Conservation (phyloP, 2,113 vertebrate species). For the Rhinopithecus roxellana region DNA sequence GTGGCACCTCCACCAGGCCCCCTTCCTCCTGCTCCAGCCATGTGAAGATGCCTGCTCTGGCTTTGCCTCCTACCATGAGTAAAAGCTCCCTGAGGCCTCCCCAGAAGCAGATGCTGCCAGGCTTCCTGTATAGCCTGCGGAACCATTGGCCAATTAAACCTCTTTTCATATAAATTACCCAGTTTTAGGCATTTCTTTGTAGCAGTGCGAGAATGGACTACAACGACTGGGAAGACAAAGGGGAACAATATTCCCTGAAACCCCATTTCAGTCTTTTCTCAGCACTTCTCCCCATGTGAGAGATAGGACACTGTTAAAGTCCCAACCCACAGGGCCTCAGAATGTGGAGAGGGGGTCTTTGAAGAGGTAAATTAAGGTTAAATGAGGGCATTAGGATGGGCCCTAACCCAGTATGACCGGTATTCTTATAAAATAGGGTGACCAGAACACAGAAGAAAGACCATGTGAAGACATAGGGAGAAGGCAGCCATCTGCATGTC, state of each 20-base stretch:
- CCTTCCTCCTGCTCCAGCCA: no score
- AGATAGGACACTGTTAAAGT: neutral
- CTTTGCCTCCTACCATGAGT: no score
- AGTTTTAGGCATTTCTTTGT: no score
- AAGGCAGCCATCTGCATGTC: neutral
- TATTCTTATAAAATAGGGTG: neutral
- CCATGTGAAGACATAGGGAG: neutral
- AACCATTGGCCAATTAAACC: no score
- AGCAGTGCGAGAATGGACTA: no score
- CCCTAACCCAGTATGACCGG: neutral
- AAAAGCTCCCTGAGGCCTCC: no score
- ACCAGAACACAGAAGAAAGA: neutral
- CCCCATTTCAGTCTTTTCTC: neutral
- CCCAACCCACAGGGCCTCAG: neutral
- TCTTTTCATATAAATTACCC: no score
- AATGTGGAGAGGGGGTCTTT: neutral
- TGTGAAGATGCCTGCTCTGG: no score
- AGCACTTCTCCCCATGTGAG: neutral
- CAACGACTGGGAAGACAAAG: neutral
- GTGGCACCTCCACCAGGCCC: no score
- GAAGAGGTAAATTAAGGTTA: neutral
- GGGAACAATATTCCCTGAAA: neutral
- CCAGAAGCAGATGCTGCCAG: no score
- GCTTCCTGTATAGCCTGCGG: no score
- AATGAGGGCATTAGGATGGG: neutral